Conservation (phyloP, 2,797 vertebrate species). For the Miichthys miiuy region DNA sequence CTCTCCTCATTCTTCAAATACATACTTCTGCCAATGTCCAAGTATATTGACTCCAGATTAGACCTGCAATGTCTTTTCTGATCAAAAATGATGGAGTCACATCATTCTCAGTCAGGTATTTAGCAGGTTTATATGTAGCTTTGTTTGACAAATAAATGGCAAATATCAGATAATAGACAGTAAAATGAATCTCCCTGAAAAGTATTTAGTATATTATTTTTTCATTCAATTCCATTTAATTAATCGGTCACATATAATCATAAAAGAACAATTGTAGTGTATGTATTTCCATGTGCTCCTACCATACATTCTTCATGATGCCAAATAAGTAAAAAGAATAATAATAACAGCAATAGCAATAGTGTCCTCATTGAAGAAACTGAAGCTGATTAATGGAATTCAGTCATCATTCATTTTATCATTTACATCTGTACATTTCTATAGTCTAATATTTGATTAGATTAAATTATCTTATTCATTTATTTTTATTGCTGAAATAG, state of each 20-base stretch:
- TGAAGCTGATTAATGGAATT: too few relatives aligned
- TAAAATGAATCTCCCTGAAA: not conserved
- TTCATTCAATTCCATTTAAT: too few relatives aligned
- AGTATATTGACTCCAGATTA: not conserved
- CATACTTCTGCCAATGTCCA: not conserved
- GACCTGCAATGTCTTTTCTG: not conserved
- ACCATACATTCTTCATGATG: too few relatives aligned
- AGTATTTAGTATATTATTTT: not conserved
- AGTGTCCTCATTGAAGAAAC: not conserved
- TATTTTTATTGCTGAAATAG: too few relatives aligned
- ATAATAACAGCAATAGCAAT: not conserved
- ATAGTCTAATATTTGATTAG: too few relatives aligned
- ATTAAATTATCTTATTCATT: too few relatives aligned
- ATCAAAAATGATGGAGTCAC: not conserved
- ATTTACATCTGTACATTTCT: not conserved
- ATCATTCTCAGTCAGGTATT: not conserved
- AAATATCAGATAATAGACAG: not conserved
- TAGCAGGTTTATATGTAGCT: not conserved
- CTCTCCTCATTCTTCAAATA: not conserved
- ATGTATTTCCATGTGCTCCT: not conserved
- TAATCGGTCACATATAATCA: too few relatives aligned
- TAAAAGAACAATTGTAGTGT: not conserved
- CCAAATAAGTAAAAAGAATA: too few relatives aligned
- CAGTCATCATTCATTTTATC: not conserved
- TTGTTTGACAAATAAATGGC: slow-evolving; percentile 1